Evolutionary conservation across 1,140 invertebrate genomes (phyloP), one percentile per base, ranked within the genome.

Genomic region (Diprion similis): DNA sequence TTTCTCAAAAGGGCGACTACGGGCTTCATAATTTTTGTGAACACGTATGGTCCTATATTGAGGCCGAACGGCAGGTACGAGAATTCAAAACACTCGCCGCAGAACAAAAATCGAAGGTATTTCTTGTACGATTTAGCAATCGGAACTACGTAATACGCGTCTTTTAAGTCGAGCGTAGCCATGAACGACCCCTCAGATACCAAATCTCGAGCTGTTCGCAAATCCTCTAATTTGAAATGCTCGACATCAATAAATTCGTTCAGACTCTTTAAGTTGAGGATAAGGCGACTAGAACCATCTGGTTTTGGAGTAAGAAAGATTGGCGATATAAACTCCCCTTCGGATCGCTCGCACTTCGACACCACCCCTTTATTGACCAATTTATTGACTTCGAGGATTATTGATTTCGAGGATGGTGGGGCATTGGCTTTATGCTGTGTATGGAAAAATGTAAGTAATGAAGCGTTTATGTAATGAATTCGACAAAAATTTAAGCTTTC

Each of bases 311-410:
- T 48, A 8, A 69, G 13, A 48, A 75, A 75, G 19, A 71, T 71
- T 8, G 74, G n/a, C 1, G 74, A 75, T 18, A 75, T 9, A 69
- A 75, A 75, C 68, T 75, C 66, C 17, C 66, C 74, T 70, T 68
- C 13, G 17, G n/a, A 13, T 46, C 24, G 13, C n/a, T 75, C 46
- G 24, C 66, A 59, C 68, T 69, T 11, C 69, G 46, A 7, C 24
- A 69, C 45, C 8, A 48, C 75, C 11, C 75, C 67, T 59, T 74
- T 75, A 68, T 48, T 6, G n/a, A 67, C 8, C 37, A 77, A 46
- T 47, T 77, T 8, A 51, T 51, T 15, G 48, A 51, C 48, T 51
- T 51, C n/a, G n/a, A n/a, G n/a, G n/a, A n/a, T n/a, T n/a, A n/a
- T 0, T 51, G 48, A 51, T 10, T 51, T 15, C 10, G 48, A 0